Percentiles rank a stretch among this genome's conserved stretches.
phyloP scores from a whole-genome alignment of 2,888 invertebrate species.

The Clistopyga incitator region DNA sequence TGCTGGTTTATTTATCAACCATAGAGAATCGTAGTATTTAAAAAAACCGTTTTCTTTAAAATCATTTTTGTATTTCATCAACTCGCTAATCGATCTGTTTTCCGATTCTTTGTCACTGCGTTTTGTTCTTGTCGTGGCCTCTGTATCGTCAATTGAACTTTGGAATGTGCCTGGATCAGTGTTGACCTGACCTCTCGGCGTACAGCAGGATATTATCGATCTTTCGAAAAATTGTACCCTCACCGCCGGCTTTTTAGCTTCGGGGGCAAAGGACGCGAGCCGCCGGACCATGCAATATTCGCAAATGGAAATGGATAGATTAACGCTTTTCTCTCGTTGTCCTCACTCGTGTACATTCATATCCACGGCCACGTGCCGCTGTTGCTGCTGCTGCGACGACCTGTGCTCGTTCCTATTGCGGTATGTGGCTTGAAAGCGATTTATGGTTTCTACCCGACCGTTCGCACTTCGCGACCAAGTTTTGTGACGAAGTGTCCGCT shows the following conservation, averaged over 20 bases:
- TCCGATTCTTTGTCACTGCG: not conserved
- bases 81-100: not conserved
- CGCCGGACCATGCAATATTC: slow-evolving; percentile 54
- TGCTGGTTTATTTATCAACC: too few species aligned
- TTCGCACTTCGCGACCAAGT: not conserved
- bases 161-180: slow-evolving; percentile 46
- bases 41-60: too few species aligned
- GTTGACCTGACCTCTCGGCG: slow-evolving; percentile 14
- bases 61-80: not conserved
- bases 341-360: not conserved
- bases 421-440: slow-evolving; percentile 50
- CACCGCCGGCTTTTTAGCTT: slow-evolving; percentile 37
- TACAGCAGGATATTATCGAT: slow-evolving; percentile 32
- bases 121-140: slow-evolving; percentile 3
- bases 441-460: slow-evolving; percentile 48
- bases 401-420: slow-evolving; percentile 8
- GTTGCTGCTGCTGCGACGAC: not conserved
- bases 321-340: slow-evolving; percentile 55
- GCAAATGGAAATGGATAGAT: slow-evolving; percentile 65
- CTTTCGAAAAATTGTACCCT: slow-evolving; percentile 33
- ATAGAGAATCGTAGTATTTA: not conserved
- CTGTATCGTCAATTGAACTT: slow-evolving; percentile 21
- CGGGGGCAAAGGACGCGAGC: not conserved
- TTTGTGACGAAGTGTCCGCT: slow-evolving; percentile 22
- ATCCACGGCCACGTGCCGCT: slow-evolving; percentile 19